phyloP scores from a whole-genome alignment of 2,888 invertebrate species.

The Elysia crispata region DNA sequence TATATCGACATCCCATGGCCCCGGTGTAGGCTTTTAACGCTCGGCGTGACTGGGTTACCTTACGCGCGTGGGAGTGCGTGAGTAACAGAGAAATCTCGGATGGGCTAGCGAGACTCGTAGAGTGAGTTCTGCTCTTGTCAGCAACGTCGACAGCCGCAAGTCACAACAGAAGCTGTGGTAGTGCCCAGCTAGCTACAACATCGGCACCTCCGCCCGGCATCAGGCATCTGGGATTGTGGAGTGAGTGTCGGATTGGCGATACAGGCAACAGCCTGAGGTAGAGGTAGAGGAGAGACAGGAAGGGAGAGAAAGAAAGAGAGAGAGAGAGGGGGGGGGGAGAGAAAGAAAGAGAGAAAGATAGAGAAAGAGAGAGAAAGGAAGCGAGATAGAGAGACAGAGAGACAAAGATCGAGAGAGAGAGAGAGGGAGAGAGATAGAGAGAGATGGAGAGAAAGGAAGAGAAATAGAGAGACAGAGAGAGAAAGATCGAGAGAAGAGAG shows the following conservation, averaged over 20 bases:
- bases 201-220: background rate
- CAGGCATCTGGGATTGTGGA: background rate
- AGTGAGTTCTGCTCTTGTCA: too few species aligned
- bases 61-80: too few species aligned
- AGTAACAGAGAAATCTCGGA: too few species aligned
- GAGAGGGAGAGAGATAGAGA: conserved; percentile 26
- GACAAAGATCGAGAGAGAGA: background rate
- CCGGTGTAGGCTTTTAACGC: too few species aligned
- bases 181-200: background rate
- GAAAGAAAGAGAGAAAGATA: conserved; percentile 26
- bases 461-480: conserved; percentile 10
- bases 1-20: too few species aligned
- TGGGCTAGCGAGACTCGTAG: too few species aligned
- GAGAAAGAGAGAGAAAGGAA: conserved; percentile 16
- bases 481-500: conserved; percentile 25
- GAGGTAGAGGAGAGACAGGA: too few species aligned
- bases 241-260: too few species aligned
- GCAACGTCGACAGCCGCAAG: background rate
- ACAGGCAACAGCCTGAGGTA: too few species aligned
- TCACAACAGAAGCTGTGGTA: background rate
- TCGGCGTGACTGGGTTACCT: too few species aligned
- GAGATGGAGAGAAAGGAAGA: conserved; percentile 12
- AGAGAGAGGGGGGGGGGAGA: background rate
- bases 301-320: too few species aligned
- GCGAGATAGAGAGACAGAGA: background rate